Evolutionary conservation across 2,888 invertebrate genomes (phyloP).

Genomic region (Scaptomyza parva): DNA sequence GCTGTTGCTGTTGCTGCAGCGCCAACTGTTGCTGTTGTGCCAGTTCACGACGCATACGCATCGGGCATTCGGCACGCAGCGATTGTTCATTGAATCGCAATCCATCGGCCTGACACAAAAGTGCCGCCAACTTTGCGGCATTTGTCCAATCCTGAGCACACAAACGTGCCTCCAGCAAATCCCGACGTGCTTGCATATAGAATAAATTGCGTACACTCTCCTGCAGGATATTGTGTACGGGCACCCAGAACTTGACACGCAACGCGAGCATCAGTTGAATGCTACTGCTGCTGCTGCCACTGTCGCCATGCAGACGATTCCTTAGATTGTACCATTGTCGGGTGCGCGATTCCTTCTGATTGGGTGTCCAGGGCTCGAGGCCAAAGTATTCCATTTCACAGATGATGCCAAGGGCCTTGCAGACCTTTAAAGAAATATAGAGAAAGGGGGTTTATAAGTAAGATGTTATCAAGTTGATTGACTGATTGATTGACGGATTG

Average conservation of each 20-base stretch:
- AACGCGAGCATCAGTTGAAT: constrained; percentile 83
- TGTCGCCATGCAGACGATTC: constrained; percentile 86
- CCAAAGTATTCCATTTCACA: constrained; percentile 96
- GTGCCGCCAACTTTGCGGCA: constrained; percentile 90
- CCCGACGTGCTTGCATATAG: constrained; percentile 92
- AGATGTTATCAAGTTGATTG: no score
- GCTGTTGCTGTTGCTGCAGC: constrained; percentile 49
- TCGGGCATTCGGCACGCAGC: constrained; percentile 81
- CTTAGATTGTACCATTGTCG: constrained; percentile 94
- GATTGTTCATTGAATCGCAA: constrained; percentile 82
- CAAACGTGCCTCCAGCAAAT: constrained; percentile 90
- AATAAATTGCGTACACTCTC: constrained; percentile 93
- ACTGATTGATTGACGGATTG: background rate
- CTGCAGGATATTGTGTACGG: constrained; percentile 93
- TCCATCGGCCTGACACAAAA: constrained; percentile 88
- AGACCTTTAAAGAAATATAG: constrained; percentile 88
- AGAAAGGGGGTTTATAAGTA: background rate
- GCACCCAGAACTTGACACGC: constrained; percentile 95
- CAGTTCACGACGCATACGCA: constrained; percentile 77
- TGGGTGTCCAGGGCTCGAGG: constrained; percentile 86
- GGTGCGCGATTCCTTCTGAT: constrained; percentile 88
- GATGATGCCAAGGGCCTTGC: constrained; percentile 92
- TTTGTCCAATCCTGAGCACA: constrained; percentile 89
- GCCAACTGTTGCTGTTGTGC: constrained; percentile 66
- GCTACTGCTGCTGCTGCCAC: constrained; percentile 79